A percentile compares a stretch with the other conserved stretches of the same genome.
Conservation (phyloP, 2,113 vertebrate genomes). For the Triplophysa dalaica region DNA sequence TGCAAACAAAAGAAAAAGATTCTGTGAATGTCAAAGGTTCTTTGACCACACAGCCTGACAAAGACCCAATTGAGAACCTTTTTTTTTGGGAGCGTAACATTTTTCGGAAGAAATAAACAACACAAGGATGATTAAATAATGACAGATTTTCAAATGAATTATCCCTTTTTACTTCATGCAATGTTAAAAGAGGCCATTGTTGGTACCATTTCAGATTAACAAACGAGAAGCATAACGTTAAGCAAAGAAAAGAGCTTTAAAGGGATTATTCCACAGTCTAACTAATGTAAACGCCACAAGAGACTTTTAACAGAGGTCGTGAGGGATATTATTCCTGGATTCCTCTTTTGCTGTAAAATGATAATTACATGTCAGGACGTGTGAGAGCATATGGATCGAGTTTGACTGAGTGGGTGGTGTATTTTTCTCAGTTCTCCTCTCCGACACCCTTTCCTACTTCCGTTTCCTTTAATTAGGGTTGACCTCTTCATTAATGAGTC, state of each 20-base stretch:
- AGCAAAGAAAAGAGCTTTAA: not conserved
- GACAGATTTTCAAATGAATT: no score
- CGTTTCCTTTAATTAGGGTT: constrained; percentile 72
- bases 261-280: not conserved
- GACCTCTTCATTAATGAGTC: constrained; percentile 71
- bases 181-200: no score
- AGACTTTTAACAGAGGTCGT: constrained; percentile 62
- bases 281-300: not conserved
- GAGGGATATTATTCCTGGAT: constrained; percentile 59
- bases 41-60: no score
- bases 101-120: no score
- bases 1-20: no score
- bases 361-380: constrained; percentile 70
- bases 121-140: no score
- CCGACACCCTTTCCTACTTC: constrained; percentile 70
- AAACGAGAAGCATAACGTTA: not conserved
- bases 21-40: no score
- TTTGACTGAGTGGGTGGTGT: constrained; percentile 75
- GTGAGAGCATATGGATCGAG: constrained; percentile 73
- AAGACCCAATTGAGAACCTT: no score
- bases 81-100: no score
- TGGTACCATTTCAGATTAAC: no score
- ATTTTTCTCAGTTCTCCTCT: constrained; percentile 60
- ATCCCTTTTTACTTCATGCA: no score
- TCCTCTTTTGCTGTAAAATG: constrained; percentile 61